These are phyloP conservation scores for Silurus meridionalis DNA, from an alignment of 2,113 vertebrate genomes.

Conservation along the genomic window DNA sequence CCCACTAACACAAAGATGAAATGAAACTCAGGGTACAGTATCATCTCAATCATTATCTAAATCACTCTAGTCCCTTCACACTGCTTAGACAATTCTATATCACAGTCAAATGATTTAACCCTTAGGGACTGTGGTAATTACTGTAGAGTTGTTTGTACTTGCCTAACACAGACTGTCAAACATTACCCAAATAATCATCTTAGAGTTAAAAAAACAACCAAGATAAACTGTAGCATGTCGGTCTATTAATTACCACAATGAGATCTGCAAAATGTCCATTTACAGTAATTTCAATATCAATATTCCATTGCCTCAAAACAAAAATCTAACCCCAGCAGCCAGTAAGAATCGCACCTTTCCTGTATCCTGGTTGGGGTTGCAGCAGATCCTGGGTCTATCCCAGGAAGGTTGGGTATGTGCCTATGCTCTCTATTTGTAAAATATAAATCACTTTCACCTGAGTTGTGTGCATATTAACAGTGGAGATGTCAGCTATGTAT, in stretches of 20 bases:
- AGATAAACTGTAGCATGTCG: background rate
- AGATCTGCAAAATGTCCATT: background rate
- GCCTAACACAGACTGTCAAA: background rate
- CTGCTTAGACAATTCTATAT: background rate
- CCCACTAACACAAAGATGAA: conserved; percentile 22
- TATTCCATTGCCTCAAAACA: background rate
- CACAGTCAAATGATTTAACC: background rate
- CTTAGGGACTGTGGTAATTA: background rate
- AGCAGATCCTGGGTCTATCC: background rate
- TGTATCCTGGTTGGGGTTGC: background rate
- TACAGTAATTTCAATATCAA: background rate
- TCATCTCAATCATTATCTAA: background rate
- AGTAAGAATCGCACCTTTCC: background rate
- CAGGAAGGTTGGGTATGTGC: background rate
- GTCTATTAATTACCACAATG: background rate
- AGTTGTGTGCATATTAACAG: background rate
- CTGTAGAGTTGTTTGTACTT: background rate
- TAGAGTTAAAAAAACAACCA: background rate
- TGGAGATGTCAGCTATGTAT: background rate
- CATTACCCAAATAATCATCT: background rate
- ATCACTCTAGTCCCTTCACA: background rate
- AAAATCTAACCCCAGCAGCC: background rate
- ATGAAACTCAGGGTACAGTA: background rate
- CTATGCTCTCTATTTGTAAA: background rate
- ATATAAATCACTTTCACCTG: background rate